phyloP scores from a whole-genome alignment of 2,888 invertebrate genomes.

The Priocnemis perturbator region DNA sequence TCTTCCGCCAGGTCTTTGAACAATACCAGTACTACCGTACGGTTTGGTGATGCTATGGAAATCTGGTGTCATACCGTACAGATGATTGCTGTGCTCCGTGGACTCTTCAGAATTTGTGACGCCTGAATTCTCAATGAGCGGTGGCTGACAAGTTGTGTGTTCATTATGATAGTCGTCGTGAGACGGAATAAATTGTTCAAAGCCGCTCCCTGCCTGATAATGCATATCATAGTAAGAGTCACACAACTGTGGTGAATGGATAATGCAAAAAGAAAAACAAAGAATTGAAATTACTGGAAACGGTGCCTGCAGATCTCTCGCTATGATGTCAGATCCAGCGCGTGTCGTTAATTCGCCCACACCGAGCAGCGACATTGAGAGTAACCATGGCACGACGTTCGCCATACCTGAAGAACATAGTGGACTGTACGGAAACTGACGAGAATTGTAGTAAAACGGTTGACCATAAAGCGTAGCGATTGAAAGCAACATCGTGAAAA shows the following conservation, averaged over 20 bases:
- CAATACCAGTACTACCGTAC: slow-evolving; percentile 13
- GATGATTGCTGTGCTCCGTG: slow-evolving; percentile 29
- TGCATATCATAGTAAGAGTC: too few relatives aligned
- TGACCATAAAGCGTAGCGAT: too few relatives aligned
- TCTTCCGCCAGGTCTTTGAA: slow-evolving; percentile 13
- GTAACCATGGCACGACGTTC: slow-evolving; percentile 69
- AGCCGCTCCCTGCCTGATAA: slow-evolving; percentile 7
- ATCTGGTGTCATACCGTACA: slow-evolving; percentile 49
- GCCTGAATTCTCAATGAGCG: slow-evolving; percentile 29
- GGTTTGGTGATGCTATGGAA: slow-evolving; percentile 23
- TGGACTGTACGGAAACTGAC: too few relatives aligned
- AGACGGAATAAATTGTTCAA: background rate
- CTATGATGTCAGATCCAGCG: slow-evolving; percentile 51
- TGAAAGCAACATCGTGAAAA: too few relatives aligned
- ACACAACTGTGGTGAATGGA: too few relatives aligned
- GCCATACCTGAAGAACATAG: slow-evolving; percentile 64
- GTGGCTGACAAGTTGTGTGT: slow-evolving; percentile 36
- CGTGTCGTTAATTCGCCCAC: slow-evolving; percentile 62
- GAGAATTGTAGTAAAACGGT: too few relatives aligned
- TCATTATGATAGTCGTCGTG: slow-evolving; percentile 36
- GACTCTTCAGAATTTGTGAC: slow-evolving; percentile 22
- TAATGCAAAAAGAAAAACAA: background rate
- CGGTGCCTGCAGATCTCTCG: slow-evolving; percentile 65
- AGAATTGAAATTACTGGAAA: slow-evolving; percentile 16
- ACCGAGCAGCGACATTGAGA: slow-evolving; percentile 73